A percentile compares a stretch with the other conserved stretches of the same genome.
phyloP scores from a whole-genome alignment of 2,797 vertebrate genomes.

The Silurus aristotelis region DNA sequence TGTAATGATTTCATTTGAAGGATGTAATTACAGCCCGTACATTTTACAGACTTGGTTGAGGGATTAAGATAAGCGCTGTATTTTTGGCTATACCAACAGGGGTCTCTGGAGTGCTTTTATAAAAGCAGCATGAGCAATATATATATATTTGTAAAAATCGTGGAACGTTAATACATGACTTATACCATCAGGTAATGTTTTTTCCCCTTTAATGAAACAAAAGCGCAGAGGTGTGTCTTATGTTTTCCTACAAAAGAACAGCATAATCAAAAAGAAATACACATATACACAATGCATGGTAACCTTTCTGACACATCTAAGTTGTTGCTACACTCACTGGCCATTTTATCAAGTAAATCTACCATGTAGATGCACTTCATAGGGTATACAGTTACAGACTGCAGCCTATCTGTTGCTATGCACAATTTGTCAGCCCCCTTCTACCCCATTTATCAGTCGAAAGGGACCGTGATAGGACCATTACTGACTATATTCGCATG shows the following conservation, averaged over 20 bases:
- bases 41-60: neutral
- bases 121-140: neutral
- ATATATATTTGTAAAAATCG: neutral
- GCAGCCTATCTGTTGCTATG: conserved; percentile 7
- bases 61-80: conserved; percentile 16
- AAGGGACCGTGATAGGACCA: neutral
- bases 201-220: neutral
- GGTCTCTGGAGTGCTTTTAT: conserved; percentile 9
- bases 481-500: conserved; percentile 4
- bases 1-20: conserved; percentile 12
- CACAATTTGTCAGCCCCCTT: conserved; percentile 7
- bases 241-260: neutral
- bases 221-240: neutral
- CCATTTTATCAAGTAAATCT: conserved; percentile 7
- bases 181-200: neutral
- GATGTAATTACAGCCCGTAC: neutral
- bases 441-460: neutral
- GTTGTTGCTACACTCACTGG: neutral
- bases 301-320: neutral
- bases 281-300: neutral
- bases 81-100: neutral
- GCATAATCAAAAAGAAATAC: neutral
- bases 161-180: conserved; percentile 1
- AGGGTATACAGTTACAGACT: neutral
- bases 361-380: neutral